Percentiles rank a stretch among this genome's conserved stretches.
Conservation (phyloP, 2,113 vertebrate genomes). For the Pleuronectes platessa region DNA sequence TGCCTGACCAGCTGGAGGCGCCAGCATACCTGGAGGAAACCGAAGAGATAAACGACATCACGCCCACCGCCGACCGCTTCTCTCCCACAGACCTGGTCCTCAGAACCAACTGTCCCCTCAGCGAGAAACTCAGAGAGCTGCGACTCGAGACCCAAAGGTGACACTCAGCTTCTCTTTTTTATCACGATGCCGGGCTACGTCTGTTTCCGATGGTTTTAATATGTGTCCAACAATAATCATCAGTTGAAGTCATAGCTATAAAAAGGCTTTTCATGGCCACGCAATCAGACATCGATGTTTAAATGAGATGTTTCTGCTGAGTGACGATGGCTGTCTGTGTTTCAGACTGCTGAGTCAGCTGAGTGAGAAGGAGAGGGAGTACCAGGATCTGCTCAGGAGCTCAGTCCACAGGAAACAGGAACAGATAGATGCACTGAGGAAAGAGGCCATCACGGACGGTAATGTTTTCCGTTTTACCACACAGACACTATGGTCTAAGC, state of each 20-base stretch:
- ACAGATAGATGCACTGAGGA: slow-evolving; percentile 64
- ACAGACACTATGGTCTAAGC: not conserved
- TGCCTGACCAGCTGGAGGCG: slow-evolving; percentile 19
- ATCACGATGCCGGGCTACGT: not conserved
- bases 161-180: not conserved
- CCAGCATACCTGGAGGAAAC: not conserved
- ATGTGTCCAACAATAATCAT: not conserved
- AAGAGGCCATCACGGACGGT: slow-evolving; percentile 52
- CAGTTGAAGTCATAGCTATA: not conserved
- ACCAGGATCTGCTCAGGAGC: slow-evolving; percentile 81
- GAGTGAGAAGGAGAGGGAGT: slow-evolving; percentile 86
- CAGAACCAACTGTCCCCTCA: slow-evolving; percentile 55
- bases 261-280: not conserved
- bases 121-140: slow-evolving; percentile 79
- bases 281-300: not conserved
- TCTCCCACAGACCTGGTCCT: slow-evolving; percentile 8
- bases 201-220: not conserved
- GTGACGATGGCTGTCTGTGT: slow-evolving; percentile 15
- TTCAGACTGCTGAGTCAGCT: slow-evolving; percentile 86
- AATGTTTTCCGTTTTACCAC: slow-evolving; percentile 1
- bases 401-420: slow-evolving; percentile 65
- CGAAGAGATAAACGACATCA: not conserved
- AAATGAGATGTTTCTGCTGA: not conserved
- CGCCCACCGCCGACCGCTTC: not conserved
- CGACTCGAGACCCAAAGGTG: slow-evolving; percentile 84